Base-by-base conservation (phyloP, 2,113 vertebrate genomes). In the Vicugna pacos region DNA sequence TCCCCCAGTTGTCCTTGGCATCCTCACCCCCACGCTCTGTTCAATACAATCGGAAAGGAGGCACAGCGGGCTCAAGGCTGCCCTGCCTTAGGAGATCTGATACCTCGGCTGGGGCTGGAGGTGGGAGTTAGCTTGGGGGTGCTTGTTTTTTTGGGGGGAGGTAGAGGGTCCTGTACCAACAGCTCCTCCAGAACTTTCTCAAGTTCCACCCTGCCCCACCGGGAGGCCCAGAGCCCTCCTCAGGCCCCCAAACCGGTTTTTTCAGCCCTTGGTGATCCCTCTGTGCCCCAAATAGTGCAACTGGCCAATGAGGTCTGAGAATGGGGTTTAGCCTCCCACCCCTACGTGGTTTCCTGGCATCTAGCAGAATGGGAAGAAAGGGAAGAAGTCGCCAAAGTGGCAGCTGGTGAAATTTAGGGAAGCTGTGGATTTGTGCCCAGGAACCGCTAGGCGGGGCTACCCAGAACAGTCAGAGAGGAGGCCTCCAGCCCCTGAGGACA, bases 401-500 rank as follows among this genome's bases (percentile, higher is more conserved):
- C 90, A 85, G 87, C 79, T 93, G 94, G 19, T 30, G 24, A 88
- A 8, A 91, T 95, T 91, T 87, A 65, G 89, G 97, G 97, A 97
- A 97, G 96, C 93, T 97, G 91, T 92, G 60, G 87, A 90, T 52
- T 89, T 38, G 60, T n/a, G 50, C 50, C 50, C 17, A 1, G 73
- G 80, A 82, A 79, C 65, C 46, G 60, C 72, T 32, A 26, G 24
- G 35, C 22, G 0, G 26, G 6, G 24, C 80, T 0, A 0, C 14
- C 35, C 56, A 28, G 52, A 30, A 94, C 1, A 28, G 32, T 48
- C 6, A 64, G 50, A n/a, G 56, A 88, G 26, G 75, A 72, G 65
- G 60, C n/a, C n/a, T 58, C 60, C 28, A 15, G 87, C 30, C 14
- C 56, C 58, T 62, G 0, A 0, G 50, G 52, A 58, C 54, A 84